Base-by-base conservation (phyloP, 2,888 invertebrate species). In the Platycheirus albimanus region DNA sequence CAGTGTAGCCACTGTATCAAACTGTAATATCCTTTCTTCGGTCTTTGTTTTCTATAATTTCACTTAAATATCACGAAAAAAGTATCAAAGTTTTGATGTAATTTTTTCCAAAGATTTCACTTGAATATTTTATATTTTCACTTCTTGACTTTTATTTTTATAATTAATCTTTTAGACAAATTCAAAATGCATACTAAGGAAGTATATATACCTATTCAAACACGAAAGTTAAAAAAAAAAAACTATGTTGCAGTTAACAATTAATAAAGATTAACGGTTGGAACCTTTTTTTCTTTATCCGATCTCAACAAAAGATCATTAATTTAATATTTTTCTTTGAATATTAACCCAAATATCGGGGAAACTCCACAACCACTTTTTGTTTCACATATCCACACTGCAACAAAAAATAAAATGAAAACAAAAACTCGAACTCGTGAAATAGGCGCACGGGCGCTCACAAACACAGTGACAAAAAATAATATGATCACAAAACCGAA, bases 401-500 rank as follows among this genome's bases (percentile, higher is more conserved):
- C 30, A 38, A 30, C 52, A 8, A 19, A 20, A 33, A 33, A 24
- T 3, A 33, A 33, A 33, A 33, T n/a, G n/a, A n/a, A n/a, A n/a
- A n/a, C n/a, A n/a, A n/a, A n/a, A n/a, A n/a, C n/a, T n/a, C n/a
- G n/a, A 51, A 52, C 45, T 66, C 41, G 66, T 43, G 30, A 67
- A 78, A 51, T 61, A 61, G 51, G 38, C 43, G 19, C 67, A 43
- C 43, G 47, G 49, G 51, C 10, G 28, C 64, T 67, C n/a, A 33
- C 24, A 56, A 24, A 51, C 43, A 33, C n/a, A 10, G n/a, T 33
- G 63, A 54, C 61, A 13, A 45, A 20, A 41, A 43, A 6, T 20
- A 19, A 54, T 41, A 15, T 20, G n/a, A 56, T 41, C 71, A 66
- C 49, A 61, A 47, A 11, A 66, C 61, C 66, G 61, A 77, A 52